Percentiles rank a stretch among this genome's conserved stretches.
phyloP scores from a whole-genome alignment of 2,888 invertebrate species.

The Amiota mariae region DNA sequence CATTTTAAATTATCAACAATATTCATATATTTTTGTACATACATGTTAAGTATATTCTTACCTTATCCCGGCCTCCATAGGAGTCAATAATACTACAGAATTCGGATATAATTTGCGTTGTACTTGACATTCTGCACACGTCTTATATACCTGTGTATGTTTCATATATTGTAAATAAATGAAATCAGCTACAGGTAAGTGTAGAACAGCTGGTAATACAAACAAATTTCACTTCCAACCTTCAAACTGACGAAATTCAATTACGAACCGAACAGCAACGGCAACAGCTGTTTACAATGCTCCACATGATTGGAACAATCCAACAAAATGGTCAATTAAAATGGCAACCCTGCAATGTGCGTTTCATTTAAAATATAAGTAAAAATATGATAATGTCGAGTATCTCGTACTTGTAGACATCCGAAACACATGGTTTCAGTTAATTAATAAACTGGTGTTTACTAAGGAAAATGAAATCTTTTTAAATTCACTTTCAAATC shows the following conservation, averaged over 20 bases:
- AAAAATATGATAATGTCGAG: no score
- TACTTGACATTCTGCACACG: conserved; percentile 48
- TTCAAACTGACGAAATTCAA: background rate
- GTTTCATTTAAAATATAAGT: no score
- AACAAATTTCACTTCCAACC: conserved; percentile 1
- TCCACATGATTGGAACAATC: no score
- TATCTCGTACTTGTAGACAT: no score
- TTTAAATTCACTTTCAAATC: no score
- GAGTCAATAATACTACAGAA: conserved; percentile 84
- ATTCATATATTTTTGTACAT: background rate
- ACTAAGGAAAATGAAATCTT: no score
- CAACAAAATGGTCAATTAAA: no score
- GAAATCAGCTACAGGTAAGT: background rate
- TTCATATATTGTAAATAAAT: background rate
- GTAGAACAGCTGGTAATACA: background rate
- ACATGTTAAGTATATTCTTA: conserved; percentile 64
- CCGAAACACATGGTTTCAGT: no score
- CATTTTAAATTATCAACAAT: background rate
- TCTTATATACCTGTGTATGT: background rate
- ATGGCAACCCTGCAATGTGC: no score
- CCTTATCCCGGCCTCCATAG: conserved; percentile 91
- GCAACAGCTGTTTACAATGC: background rate
- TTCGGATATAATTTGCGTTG: conserved; percentile 73
- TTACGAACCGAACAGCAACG: background rate
- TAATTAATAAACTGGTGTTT: no score